phyloP scores from a whole-genome alignment of 35 echinoderm and acorn worm species.

The Stichopus chloronotus region DNA sequence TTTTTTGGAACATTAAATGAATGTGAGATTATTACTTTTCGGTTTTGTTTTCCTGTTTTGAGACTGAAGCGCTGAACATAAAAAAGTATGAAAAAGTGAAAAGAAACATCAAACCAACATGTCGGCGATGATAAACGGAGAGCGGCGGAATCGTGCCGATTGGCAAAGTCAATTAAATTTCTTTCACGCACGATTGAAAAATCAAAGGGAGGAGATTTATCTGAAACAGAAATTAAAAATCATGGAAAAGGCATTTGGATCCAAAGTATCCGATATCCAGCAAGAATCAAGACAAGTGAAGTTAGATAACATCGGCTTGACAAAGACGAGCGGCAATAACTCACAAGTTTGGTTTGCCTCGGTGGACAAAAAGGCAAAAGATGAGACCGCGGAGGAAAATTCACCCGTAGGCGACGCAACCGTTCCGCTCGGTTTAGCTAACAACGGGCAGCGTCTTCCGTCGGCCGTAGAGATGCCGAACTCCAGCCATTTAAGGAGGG shows the following conservation, averaged over 20 bases:
- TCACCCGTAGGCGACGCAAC: background rate
- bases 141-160: conserved; percentile 25
- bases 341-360: conserved; percentile 1
- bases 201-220: conserved; percentile 20
- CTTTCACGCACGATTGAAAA: conserved; percentile 24
- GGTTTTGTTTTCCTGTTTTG: background rate
- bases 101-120: background rate
- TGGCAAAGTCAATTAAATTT: conserved; percentile 46
- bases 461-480: background rate
- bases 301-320: conserved; percentile 32
- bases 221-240: conserved; percentile 19
- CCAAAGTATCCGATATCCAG: conserved; percentile 26
- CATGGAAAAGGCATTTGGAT: conserved; percentile 16
- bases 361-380: background rate
- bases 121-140: conserved; percentile 27
- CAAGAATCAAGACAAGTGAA: conserved; percentile 13
- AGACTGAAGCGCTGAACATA: background rate
- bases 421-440: background rate
- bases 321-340: conserved; percentile 25
- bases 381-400: background rate
- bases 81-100: background rate
- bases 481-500: background rate
- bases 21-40: no score
- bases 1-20: no score
- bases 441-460: background rate